Conservation (phyloP, 1,140 invertebrate genomes). For the Temnothorax curvispinosus region DNA sequence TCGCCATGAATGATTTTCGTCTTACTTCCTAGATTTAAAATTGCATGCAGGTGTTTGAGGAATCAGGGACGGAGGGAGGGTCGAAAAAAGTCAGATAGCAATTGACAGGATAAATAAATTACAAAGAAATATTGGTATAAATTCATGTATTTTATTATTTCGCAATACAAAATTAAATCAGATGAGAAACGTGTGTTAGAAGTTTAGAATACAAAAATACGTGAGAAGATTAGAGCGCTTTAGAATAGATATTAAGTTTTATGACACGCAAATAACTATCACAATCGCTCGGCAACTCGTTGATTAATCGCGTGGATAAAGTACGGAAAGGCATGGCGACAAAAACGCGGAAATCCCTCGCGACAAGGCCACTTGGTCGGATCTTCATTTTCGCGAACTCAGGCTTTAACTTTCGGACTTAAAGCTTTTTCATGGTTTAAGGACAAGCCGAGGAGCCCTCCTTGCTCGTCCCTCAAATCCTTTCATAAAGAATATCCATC, state of each 20-base stretch:
- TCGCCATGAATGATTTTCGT: conserved; percentile 15
- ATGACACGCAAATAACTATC: neutral
- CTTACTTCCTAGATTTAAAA: neutral
- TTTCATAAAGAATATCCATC: conserved; percentile 79
- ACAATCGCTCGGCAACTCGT: neutral
- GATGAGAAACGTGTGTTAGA: neutral
- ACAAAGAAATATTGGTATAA: neutral
- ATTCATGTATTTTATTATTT: neutral
- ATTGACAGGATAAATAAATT: neutral
- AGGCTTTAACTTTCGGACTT: conserved; percentile 81
- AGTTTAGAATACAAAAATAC: neutral
- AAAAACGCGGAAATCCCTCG: conserved; percentile 49
- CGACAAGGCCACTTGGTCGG: conserved; percentile 72
- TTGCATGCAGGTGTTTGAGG: neutral
- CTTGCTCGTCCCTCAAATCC: conserved; percentile 78
- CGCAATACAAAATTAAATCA: neutral
- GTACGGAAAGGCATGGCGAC: neutral
- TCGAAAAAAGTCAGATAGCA: neutral
- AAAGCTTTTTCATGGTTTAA: conserved; percentile 80
- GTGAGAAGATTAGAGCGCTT: neutral
- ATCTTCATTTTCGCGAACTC: conserved; percentile 81
- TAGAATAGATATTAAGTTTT: conserved; percentile 4
- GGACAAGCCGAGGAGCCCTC: conserved; percentile 81
- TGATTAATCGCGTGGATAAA: neutral
- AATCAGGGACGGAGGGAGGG: neutral